phyloP scores from a whole-genome alignment of 2,113 vertebrate species.

The Tachuris rubrigastra region DNA sequence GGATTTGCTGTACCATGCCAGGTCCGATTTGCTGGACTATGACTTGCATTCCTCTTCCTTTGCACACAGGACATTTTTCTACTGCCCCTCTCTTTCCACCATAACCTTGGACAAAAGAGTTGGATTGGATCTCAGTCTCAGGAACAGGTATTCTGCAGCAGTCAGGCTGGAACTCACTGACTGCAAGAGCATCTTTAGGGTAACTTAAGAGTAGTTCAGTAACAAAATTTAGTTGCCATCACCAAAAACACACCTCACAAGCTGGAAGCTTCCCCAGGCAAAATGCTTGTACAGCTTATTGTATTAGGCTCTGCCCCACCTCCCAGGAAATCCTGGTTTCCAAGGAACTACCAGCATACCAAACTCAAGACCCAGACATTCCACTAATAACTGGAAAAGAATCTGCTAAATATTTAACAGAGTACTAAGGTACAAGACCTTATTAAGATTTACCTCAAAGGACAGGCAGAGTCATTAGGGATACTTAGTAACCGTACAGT shows the following conservation, averaged over 20 bases:
- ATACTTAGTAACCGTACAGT: background rate
- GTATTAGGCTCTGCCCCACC: background rate
- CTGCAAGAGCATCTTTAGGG: background rate
- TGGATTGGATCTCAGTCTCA: background rate
- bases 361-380: background rate
- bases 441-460: background rate
- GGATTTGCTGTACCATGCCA: slow-evolving; percentile 97
- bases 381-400: background rate
- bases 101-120: slow-evolving; percentile 74
- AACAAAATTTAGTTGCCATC: background rate
- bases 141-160: background rate
- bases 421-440: background rate
- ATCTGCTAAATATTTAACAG: background rate
- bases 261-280: background rate
- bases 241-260: background rate
- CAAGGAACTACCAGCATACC: background rate
- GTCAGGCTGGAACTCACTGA: background rate
- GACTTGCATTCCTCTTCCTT: slow-evolving; percentile 91
- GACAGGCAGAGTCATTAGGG: background rate
- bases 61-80: slow-evolving; percentile 91
- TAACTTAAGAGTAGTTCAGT: background rate
- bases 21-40: slow-evolving; percentile 93
- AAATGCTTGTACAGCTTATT: background rate
- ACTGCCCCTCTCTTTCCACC: slow-evolving; percentile 92
- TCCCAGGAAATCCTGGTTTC: background rate